Conservation (phyloP, 2,113 vertebrate genomes). For the Oxygymnocypris stewartii region DNA sequence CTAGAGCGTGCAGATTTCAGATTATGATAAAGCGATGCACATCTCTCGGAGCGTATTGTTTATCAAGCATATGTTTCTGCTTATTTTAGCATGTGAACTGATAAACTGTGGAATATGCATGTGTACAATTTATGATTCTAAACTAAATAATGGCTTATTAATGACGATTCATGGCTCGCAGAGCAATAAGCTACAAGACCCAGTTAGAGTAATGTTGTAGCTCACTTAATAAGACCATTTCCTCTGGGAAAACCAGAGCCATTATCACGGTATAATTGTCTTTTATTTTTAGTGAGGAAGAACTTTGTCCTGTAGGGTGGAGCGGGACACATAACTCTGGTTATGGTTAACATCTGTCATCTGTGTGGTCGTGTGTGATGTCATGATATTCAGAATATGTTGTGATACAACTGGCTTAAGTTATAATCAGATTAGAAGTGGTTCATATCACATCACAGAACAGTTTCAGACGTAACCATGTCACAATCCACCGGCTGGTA, state of each 20-base stretch:
- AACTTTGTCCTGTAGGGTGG: slow-evolving; percentile 63
- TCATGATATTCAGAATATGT: background rate
- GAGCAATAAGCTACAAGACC: slow-evolving; percentile 22
- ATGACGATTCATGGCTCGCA: background rate
- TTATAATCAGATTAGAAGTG: background rate
- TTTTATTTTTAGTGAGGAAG: slow-evolving; percentile 79
- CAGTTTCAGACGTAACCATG: background rate
- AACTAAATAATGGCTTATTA: background rate
- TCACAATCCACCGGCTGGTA: background rate
- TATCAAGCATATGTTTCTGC: background rate
- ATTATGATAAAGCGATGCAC: background rate
- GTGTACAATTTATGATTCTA: background rate
- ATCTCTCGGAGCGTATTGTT: background rate
- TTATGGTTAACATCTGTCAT: background rate
- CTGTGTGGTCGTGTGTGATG: background rate
- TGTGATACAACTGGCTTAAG: background rate
- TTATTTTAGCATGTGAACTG: background rate
- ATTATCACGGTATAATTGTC: slow-evolving; percentile 77
- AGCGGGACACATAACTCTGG: slow-evolving; percentile 22
- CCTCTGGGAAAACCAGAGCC: slow-evolving; percentile 69
- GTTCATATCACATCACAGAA: background rate
- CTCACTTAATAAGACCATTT: slow-evolving; percentile 71
- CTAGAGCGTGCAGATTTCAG: slow-evolving; percentile 31
- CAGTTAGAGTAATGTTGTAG: slow-evolving; percentile 56
- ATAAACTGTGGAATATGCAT: background rate